Base-by-base conservation (phyloP, 2,888 invertebrate genomes). In the Morinoia aosen region DNA sequence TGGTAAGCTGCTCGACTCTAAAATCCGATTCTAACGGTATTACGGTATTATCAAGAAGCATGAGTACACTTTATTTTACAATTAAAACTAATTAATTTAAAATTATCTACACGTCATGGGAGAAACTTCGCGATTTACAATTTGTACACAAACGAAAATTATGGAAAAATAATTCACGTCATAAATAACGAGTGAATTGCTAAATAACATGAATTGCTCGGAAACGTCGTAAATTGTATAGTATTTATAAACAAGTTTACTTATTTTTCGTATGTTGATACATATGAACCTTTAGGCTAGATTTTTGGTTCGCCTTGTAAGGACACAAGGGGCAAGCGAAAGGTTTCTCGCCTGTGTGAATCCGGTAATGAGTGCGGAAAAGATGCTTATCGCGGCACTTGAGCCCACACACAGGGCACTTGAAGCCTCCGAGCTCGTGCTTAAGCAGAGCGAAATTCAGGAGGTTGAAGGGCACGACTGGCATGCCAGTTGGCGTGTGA, bases 301-400 rank as follows among this genome's bases (percentile, higher is more conserved):
- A 64, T 40, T 61, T 95, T 64, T 95, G 95, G 48, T 95, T 95
- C 40, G 95, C 95, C n/a, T 64, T 95, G 48, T 95, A 64, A 19
- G 95, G 64, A 95, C 95, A 95, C 39, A 64, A 58, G 61, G 95
- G 95, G 48, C 95, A 95, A 11, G 95, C 95, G 33, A 64, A 95
- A 64, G 95, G 95, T 58, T 95, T 95, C n/a, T 95, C 95, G 64
- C 95, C 95, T 10, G 95, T 95, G 64, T 95, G 95, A 64, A 64
- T 95, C n/a, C 64, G 39, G 95, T 95, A 95, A 64, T 95, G 95
- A 8, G 58, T 95, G n/a, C 95, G 58, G 40, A 95, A 95, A n/a
- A 64, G 58, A 61, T 95, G 64, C 40, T 95, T 95, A 39, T 95
- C 64, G 11, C 64, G 95, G 33, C 61, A 95, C 64, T 95, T 61